Conservation (phyloP, 1,140 invertebrate genomes). For the Saccostrea cuccullata region DNA sequence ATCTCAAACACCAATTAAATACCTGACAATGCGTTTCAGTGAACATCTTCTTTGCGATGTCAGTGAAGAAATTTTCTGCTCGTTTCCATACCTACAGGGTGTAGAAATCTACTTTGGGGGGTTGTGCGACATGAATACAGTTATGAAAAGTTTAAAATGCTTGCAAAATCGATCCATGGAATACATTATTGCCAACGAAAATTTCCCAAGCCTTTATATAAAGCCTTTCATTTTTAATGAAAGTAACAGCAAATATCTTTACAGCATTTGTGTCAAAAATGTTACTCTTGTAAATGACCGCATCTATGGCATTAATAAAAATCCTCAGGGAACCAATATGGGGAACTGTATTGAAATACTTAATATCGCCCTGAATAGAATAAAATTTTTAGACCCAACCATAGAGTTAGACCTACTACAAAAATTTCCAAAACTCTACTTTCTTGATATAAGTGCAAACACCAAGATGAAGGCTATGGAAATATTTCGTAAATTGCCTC, state of each 20-base stretch:
- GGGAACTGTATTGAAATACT: not conserved
- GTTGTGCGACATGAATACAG: not conserved
- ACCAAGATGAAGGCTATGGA: not conserved
- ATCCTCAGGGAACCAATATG: not conserved
- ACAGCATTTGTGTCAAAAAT: not conserved
- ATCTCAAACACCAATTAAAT: not conserved
- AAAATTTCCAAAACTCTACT: not conserved
- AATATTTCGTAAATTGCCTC: no score
- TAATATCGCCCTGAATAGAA: not conserved
- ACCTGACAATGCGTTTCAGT: not conserved
- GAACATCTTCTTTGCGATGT: not conserved
- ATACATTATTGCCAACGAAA: not conserved
- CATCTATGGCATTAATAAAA: not conserved
- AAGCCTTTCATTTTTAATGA: not conserved
- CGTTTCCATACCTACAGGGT: not conserved
- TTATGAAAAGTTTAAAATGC: not conserved
- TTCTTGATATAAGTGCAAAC: not conserved
- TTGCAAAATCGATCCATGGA: not conserved
- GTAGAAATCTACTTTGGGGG: not conserved
- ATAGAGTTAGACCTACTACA: not conserved
- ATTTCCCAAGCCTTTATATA: not conserved
- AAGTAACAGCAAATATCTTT: not conserved
- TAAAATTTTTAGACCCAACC: not conserved
- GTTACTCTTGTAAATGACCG: not conserved
- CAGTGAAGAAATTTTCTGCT: not conserved